Evolutionary conservation across 2,888 invertebrate species (phyloP).

Genomic region (Ptilodon capucinus): DNA sequence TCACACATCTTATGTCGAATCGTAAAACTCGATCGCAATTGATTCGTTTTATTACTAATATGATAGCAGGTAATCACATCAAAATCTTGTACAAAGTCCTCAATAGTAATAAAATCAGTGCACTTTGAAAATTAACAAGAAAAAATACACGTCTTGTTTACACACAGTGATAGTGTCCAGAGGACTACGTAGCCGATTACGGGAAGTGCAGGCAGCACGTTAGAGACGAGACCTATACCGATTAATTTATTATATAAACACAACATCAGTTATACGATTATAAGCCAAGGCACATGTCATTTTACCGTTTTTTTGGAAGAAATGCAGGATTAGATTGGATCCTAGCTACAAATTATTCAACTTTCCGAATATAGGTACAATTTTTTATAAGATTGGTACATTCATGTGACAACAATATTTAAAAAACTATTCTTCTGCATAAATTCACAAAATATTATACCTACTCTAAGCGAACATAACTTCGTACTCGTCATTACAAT

Average conservation of each 20-base stretch:
- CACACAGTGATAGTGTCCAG: constrained; percentile 6
- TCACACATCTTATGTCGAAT: constrained; percentile 1
- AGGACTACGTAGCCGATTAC: constrained; percentile 3
- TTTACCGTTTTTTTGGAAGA: constrained; percentile 73
- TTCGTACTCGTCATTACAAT: constrained; percentile 71
- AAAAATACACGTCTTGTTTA: constrained; percentile 10
- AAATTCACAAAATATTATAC: constrained; percentile 80
- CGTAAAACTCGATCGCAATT: not conserved
- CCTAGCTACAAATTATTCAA: constrained; percentile 82
- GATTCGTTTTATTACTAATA: constrained; percentile 1
- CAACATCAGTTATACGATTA: constrained; percentile 69
- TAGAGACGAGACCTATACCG: constrained; percentile 45
- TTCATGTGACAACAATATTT: constrained; percentile 82
- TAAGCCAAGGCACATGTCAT: constrained; percentile 80
- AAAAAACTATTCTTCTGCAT: constrained; percentile 82
- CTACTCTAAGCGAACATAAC: constrained; percentile 81
- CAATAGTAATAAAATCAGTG: constrained; percentile 12
- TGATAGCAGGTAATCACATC: constrained; percentile 5
- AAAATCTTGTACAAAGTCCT: constrained; percentile 8
- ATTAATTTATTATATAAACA: constrained; percentile 62
- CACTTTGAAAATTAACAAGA: constrained; percentile 9
- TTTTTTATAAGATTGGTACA: constrained; percentile 81
- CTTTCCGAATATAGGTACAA: constrained; percentile 82
- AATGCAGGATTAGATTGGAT: constrained; percentile 79
- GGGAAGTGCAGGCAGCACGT: constrained; percentile 55